Percentiles rank a stretch among this genome's conserved stretches.
Conservation (phyloP, 2,797 vertebrate species). For the Vireo griseus region DNA sequence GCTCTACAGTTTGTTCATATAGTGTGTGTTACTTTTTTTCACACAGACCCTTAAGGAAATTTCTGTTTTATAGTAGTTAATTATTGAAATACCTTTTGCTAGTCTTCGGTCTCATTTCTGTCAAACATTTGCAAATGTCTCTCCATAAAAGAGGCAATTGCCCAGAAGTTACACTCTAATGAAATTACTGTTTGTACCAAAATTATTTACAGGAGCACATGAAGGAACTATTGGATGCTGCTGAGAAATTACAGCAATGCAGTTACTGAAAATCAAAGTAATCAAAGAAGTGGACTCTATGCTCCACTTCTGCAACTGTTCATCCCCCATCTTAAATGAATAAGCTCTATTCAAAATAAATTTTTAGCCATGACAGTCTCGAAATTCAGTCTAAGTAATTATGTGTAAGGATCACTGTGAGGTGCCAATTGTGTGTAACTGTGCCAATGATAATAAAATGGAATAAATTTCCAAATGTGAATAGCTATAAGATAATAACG, state of each 20-base stretch:
- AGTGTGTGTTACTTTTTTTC: neutral
- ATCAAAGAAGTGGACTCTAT: neutral
- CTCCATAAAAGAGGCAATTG: neutral
- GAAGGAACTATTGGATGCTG: neutral
- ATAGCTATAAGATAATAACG: neutral
- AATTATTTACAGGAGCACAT: neutral
- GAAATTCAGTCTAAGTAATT: neutral
- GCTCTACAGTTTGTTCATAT: neutral
- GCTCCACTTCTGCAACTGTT: neutral
- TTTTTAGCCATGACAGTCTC: neutral
- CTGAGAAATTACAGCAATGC: neutral
- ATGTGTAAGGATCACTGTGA: neutral
- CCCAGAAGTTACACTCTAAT: neutral
- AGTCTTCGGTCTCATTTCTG: neutral
- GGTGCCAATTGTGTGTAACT: neutral
- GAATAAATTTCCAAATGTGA: neutral
- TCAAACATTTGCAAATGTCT: neutral
- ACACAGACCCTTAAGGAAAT: neutral
- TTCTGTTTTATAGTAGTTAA: neutral
- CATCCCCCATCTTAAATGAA: neutral
- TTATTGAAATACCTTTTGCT: neutral
- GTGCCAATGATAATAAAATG: neutral
- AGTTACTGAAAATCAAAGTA: neutral
- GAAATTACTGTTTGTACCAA: neutral
- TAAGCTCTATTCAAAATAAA: neutral